Evolutionary conservation across 2,797 vertebrate species (phyloP), one percentile per base, ranked within the genome.

Genomic region (Characodon lateralis): DNA sequence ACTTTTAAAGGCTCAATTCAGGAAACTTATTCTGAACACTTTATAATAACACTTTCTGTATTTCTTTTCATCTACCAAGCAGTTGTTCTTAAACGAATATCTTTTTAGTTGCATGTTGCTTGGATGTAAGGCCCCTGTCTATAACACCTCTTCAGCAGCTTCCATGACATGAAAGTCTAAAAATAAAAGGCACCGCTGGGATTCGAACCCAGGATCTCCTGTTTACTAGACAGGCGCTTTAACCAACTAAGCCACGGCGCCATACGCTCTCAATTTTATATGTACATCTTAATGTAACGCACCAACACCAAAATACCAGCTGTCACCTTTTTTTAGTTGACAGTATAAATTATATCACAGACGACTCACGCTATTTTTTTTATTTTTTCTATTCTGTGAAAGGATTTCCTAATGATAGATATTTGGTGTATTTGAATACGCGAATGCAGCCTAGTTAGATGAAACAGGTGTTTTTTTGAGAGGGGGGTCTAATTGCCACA

Each of bases 241-340:
- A 63, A 63, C 59, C 59, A 63, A 31, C 58, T 31, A 31, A 61
- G 58, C 58, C 58, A 61, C 26, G 26, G 58, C 26, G 0, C 58
- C 58, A 16, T 1, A 1, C 0, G 1, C 1, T 0, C 1, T 0
- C 26, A 2, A 7, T 1, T 46, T 7, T 10, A 10, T 31, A 28
- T 58, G 0, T n/a, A 26, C 10, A 13, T 58, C 26, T 58, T 14
- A 58, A 12, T 58, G n/a, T 8, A 1, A 46, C 43, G 6, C 7
- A 43, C 35, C 0, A 3, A 46, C 43, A 46, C 43, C n/a, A n/a
- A n/a, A n/a, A n/a, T n/a, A 6, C 43, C 43, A 7, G 1, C 7
- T 46, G 43, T 43, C 53, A n/a, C 8, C 8, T 0, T 14, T 28
- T 28, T 59, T 3, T 26, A 26, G 7, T 9, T n/a, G 26, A 1